Evolutionary conservation across 2,888 invertebrate genomes (phyloP).

Genomic region (Scotopteryx bipunctaria): DNA sequence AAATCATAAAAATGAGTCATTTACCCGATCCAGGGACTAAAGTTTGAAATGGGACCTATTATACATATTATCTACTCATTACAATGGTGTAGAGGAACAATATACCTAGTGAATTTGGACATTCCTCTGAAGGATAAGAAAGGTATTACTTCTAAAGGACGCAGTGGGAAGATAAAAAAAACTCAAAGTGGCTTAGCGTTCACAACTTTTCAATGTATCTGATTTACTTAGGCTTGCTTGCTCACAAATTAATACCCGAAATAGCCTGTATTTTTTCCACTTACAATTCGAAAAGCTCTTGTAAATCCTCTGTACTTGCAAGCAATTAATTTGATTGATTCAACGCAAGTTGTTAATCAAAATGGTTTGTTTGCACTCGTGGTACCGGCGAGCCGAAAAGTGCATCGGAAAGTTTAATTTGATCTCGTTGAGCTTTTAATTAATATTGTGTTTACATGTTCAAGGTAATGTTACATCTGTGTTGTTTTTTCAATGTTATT

Average conservation of each 20-base stretch:
- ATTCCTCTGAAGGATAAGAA: no score
- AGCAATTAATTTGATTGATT: slow-evolving; percentile 66
- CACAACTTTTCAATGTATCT: no score
- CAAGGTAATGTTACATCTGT: background rate
- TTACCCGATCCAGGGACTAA: no score
- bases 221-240: no score
- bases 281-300: slow-evolving; percentile 10
- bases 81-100: no score
- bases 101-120: no score
- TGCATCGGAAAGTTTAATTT: slow-evolving; percentile 58
- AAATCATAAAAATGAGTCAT: no score
- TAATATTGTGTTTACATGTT: slow-evolving; percentile 17
- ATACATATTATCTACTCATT: no score
- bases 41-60: no score
- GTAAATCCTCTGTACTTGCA: slow-evolving; percentile 13
- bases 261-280: slow-evolving; percentile 10
- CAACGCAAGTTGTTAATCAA: slow-evolving; percentile 58
- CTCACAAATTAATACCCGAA: slow-evolving; percentile 12
- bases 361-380: slow-evolving; percentile 48
- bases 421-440: slow-evolving; percentile 52
- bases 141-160: no score
- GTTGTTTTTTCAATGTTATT: background rate
- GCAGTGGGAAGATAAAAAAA: no score
- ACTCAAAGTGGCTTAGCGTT: no score
- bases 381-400: slow-evolving; percentile 46